Base-by-base conservation (phyloP, 2,888 invertebrate species). In the Julus scandinavius region DNA sequence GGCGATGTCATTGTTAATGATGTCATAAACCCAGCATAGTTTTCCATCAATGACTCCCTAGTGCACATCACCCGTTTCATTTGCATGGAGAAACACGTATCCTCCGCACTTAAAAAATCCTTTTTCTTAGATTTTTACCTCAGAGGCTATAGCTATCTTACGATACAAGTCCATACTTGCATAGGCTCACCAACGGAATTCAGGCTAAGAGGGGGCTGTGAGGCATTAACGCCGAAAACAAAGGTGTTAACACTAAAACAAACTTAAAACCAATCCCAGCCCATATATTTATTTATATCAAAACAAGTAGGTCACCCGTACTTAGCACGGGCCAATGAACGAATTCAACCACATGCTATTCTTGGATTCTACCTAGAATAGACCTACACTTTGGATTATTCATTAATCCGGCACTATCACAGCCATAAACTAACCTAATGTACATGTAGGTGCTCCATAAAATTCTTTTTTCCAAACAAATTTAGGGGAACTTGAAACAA, bases 1-100 rank as follows among this genome's bases (percentile, higher is more conserved):
- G 80, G 80, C 80, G 80, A 80, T 80, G 80, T 80, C 80, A 80
- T 80, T 80, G 80, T 80, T 80, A 80, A 80, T 80, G 80, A 80
- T 80, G 80, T 80, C 80, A 80, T 80, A 80, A 80, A 80, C 80
- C 80, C 80, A 80, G 15, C 80, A 80, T 80, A 80, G 80, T 80
- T 80, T 80, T 80, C 80, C 80, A 80, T 80, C 80, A 80, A 80
- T 80, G 80, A 80, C 80, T 80, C 80, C 80, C 80, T 80, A 38
- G 80, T 80, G 80, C 80, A 80, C 80, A 80, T 80, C 80, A 80
- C 80, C 80, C 80, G 80, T 80, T 80, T 80, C 80, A 80, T 80
- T 80, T 80, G 80, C 80, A 80, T 80, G 80, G 80, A 80, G 29
- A 80, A 80, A 80, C 80, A 80, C 80, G 80, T 80, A 80, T 38